Base-by-base conservation (phyloP, 2,888 invertebrate species). In the Cantharis flavilabris region DNA sequence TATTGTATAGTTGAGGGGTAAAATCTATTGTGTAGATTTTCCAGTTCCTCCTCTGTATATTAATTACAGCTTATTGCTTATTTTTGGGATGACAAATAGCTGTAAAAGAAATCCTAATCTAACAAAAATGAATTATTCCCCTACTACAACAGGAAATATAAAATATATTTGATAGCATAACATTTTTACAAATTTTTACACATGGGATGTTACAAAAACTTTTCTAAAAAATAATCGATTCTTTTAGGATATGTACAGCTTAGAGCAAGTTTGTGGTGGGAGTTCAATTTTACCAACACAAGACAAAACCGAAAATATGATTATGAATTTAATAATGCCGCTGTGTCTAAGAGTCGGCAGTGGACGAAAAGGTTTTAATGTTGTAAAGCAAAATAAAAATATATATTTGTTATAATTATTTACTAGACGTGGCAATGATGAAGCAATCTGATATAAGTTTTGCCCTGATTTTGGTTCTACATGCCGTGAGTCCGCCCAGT, bases 281-380 rank as follows among this genome's bases (percentile, higher is more conserved):
- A 95, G 94, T 83, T 92, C 96, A 0, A 93, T 96, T 83, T 97
- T 98, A 86, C 94, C 95, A 20, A 93, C 95, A 3, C 94, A 96
- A 85, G 98, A 98, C 84, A 96, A 98, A 88, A 96, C 97, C 10
- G 98, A 99, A 89, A 97, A 97, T 84, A 95, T 98, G 90, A 92
- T 99, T 70, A 95, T 99, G 92, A 98, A 99, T 90, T 91, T 99
- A 80, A 92, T 99, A 80, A 96, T 99, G 92, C 99, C 99, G 0
- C 90, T 99, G 77, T 98, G 98, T 88, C 91, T 99, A 82, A 91
- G 98, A 83, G 97, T 98, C 28, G 98, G 98, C 18, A 97, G 97
- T 84, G 98, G 98, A 3, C 91, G 98, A 75, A 97, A 97, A 92
- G 98, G 97, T 96, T 88, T 49, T 30, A 63, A 69, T 23, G 11